Percentiles rank a stretch among this genome's conserved stretches.
Conservation (phyloP, 2,797 vertebrate genomes). For the Percopsis omiscomaycus region DNA sequence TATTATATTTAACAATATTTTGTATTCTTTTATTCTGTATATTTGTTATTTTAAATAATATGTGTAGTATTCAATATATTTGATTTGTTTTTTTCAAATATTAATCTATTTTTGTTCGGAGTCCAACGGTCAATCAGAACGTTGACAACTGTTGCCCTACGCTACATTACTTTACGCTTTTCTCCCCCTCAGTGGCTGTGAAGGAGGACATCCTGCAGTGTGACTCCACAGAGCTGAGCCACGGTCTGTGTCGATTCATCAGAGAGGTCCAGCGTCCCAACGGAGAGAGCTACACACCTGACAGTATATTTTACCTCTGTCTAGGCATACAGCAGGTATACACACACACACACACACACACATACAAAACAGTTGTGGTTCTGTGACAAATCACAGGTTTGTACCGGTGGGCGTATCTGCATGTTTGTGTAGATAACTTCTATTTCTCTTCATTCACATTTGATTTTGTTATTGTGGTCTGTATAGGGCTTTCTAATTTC, state of each 20-base stretch:
- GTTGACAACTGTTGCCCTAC: neutral
- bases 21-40: neutral
- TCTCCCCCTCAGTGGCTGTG: conserved; percentile 66
- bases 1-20: too few species aligned
- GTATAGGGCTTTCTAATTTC: too few species aligned
- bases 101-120: neutral
- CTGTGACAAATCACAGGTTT: neutral
- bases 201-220: conserved; percentile 93
- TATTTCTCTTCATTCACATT: too few species aligned
- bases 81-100: too few species aligned
- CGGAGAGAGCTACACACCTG: conserved; percentile 87
- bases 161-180: conserved; percentile 14
- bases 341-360: conserved; percentile 7
- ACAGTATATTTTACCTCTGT: conserved; percentile 97
- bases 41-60: too few species aligned
- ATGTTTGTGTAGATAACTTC: too few species aligned
- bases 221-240: conserved; percentile 88
- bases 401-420: too few species aligned
- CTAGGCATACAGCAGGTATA: conserved; percentile 97
- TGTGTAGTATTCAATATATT: too few species aligned
- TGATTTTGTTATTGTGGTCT: too few species aligned
- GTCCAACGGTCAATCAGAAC: too few species aligned
- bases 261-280: conserved; percentile 91
- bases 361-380: neutral
- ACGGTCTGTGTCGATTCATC: conserved; percentile 90